Evolutionary conservation across 2,113 vertebrate species (phyloP), one percentile per base, ranked within the genome.

Genomic region (Scolopax mira): DNA sequence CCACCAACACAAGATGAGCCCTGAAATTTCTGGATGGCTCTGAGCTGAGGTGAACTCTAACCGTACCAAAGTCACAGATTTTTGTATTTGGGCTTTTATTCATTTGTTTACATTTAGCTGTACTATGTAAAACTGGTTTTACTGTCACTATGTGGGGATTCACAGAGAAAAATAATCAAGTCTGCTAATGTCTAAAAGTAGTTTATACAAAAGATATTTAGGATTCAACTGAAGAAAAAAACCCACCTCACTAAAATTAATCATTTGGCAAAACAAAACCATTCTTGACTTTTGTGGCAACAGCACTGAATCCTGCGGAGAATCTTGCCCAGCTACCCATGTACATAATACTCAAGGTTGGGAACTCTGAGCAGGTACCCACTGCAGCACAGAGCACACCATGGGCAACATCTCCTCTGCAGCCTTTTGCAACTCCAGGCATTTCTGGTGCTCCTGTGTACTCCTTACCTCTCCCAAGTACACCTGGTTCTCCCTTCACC

Each of bases 301-400:
- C 18, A 75, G 30, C 33, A 69, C 23, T 64, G 70, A 79, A 72
- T 67, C 39, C 25, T 33, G 7, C n/a, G 1, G 4, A 88, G 79
- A 52, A 18, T 52, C 88, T 79, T 69, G 30, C 39, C 2, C 6
- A 87, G 17, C 8, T 3, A 3, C 13, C 7, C 1, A 1, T 1
- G 0, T 27, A 13, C 4, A 1, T 22, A 25, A n/a, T 7, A 44
- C 9, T 66, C 49, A 66, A 65, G 37, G 17, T 78, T n/a, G 60
- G 58, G 67, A 52, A 13, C 52, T 30, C 33, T 3, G 4, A 55
- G 64, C 67, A 82, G 62, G 19, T 85, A 46, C 27, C 44, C 44
- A 42, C 55, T 19, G 46, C 62, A 62, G 33, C 24, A 24, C 0
- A 1, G 51, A 77, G 19, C 39, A 37, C 57, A 58, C 23, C 3